These are phyloP conservation scores for Poeciliopsis presidionis DNA, from an alignment of 2,797 vertebrate genomes.

Conservation along the genomic window DNA sequence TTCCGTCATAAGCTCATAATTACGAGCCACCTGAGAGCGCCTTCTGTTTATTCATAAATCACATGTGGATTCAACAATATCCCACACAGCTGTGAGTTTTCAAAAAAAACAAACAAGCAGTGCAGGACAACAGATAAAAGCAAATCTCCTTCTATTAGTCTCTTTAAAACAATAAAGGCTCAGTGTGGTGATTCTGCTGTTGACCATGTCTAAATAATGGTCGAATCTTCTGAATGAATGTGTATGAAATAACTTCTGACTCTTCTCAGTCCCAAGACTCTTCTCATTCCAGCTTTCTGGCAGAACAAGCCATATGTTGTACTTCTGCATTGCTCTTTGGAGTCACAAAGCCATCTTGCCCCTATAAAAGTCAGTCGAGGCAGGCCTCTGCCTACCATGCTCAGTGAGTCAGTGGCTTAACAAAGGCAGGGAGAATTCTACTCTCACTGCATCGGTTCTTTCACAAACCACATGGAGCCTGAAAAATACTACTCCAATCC, in stretches of 20 bases:
- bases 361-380: background rate
- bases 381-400: background rate
- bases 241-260: background rate
- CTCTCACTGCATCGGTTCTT: background rate
- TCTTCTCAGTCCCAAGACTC: background rate
- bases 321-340: background rate
- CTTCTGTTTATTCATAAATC: background rate
- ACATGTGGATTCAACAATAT: background rate
- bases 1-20: background rate
- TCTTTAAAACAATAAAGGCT: background rate
- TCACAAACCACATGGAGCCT: background rate
- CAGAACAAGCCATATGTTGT: background rate
- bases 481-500: background rate
- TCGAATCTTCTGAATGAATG: background rate
- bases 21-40: background rate
- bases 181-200: background rate
- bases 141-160: background rate
- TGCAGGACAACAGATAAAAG: background rate
- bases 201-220: background rate
- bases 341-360: background rate
- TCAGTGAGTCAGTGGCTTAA: background rate
- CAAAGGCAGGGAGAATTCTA: background rate
- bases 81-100: background rate
- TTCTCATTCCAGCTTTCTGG: background rate
- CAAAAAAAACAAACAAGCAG: background rate